Percentiles rank a stretch among this genome's conserved stretches.
Conservation (phyloP, 64 coral and sea anemone genomes). For the Pocillopora verrucosa region DNA sequence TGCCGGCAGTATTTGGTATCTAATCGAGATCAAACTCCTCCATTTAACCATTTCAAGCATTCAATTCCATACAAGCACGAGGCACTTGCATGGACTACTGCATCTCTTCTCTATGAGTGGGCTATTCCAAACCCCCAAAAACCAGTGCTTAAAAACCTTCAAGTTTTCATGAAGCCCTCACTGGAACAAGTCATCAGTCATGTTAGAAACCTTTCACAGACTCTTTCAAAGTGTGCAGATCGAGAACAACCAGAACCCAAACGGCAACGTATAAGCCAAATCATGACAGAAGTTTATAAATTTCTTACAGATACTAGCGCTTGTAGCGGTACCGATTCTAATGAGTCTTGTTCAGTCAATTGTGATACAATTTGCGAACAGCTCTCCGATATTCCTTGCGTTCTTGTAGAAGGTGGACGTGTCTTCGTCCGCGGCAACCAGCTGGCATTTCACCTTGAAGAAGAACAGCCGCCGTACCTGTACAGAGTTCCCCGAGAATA, state of each 20-base stretch:
- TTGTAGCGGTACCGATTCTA: neutral
- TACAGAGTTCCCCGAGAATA: constrained; percentile 81
- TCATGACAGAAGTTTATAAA: constrained; percentile 63
- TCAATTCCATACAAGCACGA: constrained; percentile 50
- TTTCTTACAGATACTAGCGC: constrained; percentile 36
- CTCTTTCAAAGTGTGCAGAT: constrained; percentile 40
- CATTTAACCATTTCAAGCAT: constrained; percentile 50
- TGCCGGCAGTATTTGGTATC: constrained; percentile 41
- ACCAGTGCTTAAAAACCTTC: constrained; percentile 5
- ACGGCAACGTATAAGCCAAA: constrained; percentile 30
- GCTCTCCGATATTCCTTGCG: constrained; percentile 46
- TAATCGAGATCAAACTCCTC: neutral
- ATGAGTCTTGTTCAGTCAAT: neutral
- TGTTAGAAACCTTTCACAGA: constrained; percentile 48
- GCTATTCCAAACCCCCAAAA: constrained; percentile 6
- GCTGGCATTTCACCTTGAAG: constrained; percentile 53
- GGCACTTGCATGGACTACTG: constrained; percentile 68
- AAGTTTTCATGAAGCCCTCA: constrained; percentile 41
- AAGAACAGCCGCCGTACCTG: constrained; percentile 70
- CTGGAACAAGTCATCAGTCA: constrained; percentile 62
- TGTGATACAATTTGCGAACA: neutral
- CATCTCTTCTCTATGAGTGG: constrained; percentile 49
- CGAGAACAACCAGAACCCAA: constrained; percentile 30
- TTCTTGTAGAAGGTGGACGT: constrained; percentile 81
- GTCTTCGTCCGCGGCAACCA: constrained; percentile 76